A percentile compares a stretch with the other conserved stretches of the same genome.
Evolutionary conservation across 1,140 invertebrate genomes (phyloP).

Genomic region (Cydia strobilella): DNA sequence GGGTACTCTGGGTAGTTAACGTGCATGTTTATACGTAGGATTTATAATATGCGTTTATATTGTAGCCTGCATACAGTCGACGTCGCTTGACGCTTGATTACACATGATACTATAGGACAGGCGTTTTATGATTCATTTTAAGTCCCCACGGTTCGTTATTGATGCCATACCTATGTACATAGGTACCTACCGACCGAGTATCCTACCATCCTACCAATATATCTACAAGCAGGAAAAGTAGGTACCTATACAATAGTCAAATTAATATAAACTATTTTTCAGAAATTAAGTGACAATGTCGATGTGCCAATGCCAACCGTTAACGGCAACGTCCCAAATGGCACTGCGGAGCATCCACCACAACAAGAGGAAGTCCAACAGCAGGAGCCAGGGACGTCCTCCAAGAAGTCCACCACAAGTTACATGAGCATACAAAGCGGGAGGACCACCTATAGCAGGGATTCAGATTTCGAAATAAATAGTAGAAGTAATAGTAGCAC

Average conservation of each 20-base stretch:
- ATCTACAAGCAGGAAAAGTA: not conserved
- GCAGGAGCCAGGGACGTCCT: constrained; percentile 47
- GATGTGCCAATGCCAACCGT: not conserved
- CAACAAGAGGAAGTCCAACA: constrained; percentile 43
- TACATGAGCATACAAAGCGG: constrained; percentile 64
- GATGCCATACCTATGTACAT: not conserved
- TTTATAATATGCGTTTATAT: constrained; percentile 1
- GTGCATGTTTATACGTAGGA: not conserved
- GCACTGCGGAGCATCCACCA: constrained; percentile 36
- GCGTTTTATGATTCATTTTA: not conserved
- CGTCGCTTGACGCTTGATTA: not conserved
- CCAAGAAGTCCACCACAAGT: constrained; percentile 57
- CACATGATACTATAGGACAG: not conserved
- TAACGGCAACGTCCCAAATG: constrained; percentile 35
- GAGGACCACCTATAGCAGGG: constrained; percentile 51
- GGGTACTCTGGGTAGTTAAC: too few relatives aligned
- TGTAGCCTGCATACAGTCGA: not conserved
- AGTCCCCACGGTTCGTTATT: not conserved
- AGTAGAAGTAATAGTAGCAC: constrained; percentile 57
- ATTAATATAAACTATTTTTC: not conserved
- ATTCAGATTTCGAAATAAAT: constrained; percentile 56
- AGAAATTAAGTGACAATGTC: constrained; percentile 38
- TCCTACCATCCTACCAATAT: not conserved
- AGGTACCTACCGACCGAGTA: not conserved
- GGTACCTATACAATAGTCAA: too few relatives aligned